phyloP scores from a whole-genome alignment of 1,140 invertebrate species.

The Bombus fervidus region DNA sequence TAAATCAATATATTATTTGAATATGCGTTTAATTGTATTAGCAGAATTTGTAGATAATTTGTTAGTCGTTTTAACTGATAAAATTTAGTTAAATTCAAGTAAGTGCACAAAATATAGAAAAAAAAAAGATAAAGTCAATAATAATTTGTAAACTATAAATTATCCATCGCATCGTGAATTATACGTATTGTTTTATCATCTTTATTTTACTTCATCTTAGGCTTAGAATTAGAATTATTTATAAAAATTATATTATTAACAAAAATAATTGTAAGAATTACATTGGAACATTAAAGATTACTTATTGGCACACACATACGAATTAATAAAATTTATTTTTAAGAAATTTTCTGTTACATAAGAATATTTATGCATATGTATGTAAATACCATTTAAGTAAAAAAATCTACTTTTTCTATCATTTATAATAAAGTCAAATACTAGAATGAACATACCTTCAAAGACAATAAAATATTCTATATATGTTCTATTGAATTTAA shows the following conservation, averaged over 20 bases:
- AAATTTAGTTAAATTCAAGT: slow-evolving; percentile 34
- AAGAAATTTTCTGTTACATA: slow-evolving; percentile 14
- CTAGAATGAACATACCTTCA: slow-evolving; percentile 46
- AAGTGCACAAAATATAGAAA: slow-evolving; percentile 44
- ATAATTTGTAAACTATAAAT: slow-evolving; percentile 51
- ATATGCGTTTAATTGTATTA: slow-evolving; percentile 52
- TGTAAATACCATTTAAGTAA: slow-evolving; percentile 16
- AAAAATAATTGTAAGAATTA: slow-evolving; percentile 29
- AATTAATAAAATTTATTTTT: neutral
- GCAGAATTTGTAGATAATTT: slow-evolving; percentile 56
- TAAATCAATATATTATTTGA: slow-evolving; percentile 57
- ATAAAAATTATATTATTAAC: slow-evolving; percentile 25
- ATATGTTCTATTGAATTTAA: slow-evolving; percentile 52
- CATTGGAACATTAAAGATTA: slow-evolving; percentile 26
- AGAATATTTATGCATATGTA: neutral
- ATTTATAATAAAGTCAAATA: slow-evolving; percentile 13
- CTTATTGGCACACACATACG: neutral
- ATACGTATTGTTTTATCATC: slow-evolving; percentile 1
- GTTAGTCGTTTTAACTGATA: slow-evolving; percentile 41
- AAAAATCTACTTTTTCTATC: neutral
- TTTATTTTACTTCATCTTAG: slow-evolving; percentile 15
- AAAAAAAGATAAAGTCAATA: slow-evolving; percentile 58
- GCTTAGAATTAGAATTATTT: slow-evolving; percentile 11
- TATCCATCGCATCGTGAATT: slow-evolving; percentile 2
- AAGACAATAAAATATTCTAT: slow-evolving; percentile 65